Evolutionary conservation across 2,888 invertebrate species (phyloP), one percentile per base, ranked within the genome.

Genomic region (Cosmia trapezina): DNA sequence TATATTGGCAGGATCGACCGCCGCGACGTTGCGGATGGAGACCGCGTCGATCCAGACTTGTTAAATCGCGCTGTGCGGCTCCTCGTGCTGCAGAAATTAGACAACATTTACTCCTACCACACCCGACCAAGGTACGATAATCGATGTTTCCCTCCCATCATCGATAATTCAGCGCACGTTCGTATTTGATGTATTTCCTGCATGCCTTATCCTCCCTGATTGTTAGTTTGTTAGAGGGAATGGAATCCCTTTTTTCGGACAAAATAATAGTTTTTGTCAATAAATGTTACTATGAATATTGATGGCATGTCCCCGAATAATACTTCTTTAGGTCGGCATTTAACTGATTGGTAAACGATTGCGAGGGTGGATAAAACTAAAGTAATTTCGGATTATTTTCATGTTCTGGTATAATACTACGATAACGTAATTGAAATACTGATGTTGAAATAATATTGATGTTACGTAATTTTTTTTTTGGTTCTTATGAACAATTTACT

Each of bases 101-200:
- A 96, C 95, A 96, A 96, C 94, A 93, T 96, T 93, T 96, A 96
- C 95, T 95, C 96, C 94, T 96, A 96, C 94, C 96, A 96, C 94
- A 95, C 95, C 88, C 95, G 96, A 93, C 96, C 96, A 94, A 96
- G 96, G 96, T 96, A 96, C 95, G 95, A 94, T 87, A 91, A 91
- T 94, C 94, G 94, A 94, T 94, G 94, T 94, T 91, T 86, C 89
- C 89, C 88, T 83, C 83, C 78, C 85, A 65, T 75, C 90, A 87
- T 89, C 89, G 89, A 89, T 83, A 81, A 84, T 67, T 87, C 86
- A 78, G 85, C 85, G 89, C 89, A 89, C 90, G 85, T 87, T 88
- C 83, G 86, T 89, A 80, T 84, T 88, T 85, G 85, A 85, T 86
- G 86, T 91, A 70, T 85, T 89, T 89, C 88, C 87, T 90, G 91